Evolutionary conservation across 2,113 vertebrate genomes (phyloP), one percentile per base, ranked within the genome.

Genomic region (Todiramphus saurophagus): DNA sequence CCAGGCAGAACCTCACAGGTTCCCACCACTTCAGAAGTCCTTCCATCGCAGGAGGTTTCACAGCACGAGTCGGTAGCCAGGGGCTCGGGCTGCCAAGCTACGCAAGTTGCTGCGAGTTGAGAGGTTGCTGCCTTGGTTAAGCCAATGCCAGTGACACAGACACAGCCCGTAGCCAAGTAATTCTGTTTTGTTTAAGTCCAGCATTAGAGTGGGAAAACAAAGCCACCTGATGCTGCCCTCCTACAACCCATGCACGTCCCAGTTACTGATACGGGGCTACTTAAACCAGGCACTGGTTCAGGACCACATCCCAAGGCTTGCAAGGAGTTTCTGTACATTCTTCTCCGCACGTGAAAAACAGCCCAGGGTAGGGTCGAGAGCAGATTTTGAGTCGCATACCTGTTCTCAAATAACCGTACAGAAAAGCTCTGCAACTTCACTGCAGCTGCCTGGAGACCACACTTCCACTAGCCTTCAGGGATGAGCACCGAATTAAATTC

Each of bases 211-310:
- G 41, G 69, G 69, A 66, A 44, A 83, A 20, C 8, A 3, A 50
- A 70, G 16, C 28, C 23, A 25, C 4, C 33, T 18, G 51, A 58
- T 17, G 33, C 64, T 55, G 74, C 23, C 27, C 30, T 7, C 13
- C 48, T 53, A 27, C 7, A 2, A 14, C 24, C 11, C 2, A 13
- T 0, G 3, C 48, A 11, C 0, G 0, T 9, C 25, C 25, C 3
- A 39, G 63, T n/a, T 10, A 7, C 33, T 11, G 12, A 63, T 4
- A 2, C 0, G 17, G 17, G 31, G 30, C 10, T 10, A 33, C 17
- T 48, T 51, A 4, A 59, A 8, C 56, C 0, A 44, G 31, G 2
- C n/a, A 37, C 80, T 27, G 15, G 30, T 79, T 51, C 44, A 24
- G 31, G 30, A 41, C 16, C n/a, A 5, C 0, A 0, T 25, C 46